A percentile compares a stretch with the other conserved stretches of the same genome.
These are phyloP conservation scores for Toxonevra muliebris DNA, from an alignment of 2,888 invertebrate genomes.

Conservation along the genomic window DNA sequence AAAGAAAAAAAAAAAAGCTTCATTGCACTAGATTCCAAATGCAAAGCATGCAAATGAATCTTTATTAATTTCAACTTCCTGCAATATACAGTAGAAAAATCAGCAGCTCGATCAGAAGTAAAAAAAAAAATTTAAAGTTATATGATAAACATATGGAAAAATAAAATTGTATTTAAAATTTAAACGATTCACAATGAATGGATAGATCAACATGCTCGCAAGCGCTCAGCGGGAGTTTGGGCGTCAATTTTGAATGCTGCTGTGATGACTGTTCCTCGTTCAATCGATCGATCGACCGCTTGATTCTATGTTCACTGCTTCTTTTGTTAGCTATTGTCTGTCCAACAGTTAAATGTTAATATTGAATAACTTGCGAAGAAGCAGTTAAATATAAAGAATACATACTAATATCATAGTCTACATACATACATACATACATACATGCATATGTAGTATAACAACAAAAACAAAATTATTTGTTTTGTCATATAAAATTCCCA, in stretches of 20 bases:
- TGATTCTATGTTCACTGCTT: conserved; percentile 14
- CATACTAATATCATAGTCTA: too few relatives aligned
- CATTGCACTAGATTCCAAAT: too few relatives aligned
- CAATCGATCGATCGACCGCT: neutral
- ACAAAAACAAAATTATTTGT: conserved; percentile 35
- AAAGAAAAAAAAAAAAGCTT: too few relatives aligned
- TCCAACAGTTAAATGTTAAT: conserved; percentile 21
- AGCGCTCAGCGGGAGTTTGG: conserved; percentile 25
- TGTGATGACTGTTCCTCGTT: conserved; percentile 22
- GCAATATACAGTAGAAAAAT: too few relatives aligned
- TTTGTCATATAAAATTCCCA: conserved; percentile 43
- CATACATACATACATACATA: too few relatives aligned
- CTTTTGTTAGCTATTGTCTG: neutral
- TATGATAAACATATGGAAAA: conserved; percentile 25
- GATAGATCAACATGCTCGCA: too few relatives aligned
- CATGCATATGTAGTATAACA: too few relatives aligned
- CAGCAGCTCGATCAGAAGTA: neutral
- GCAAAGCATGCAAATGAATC: too few relatives aligned
- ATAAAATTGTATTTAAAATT: conserved; percentile 24
- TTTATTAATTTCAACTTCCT: too few relatives aligned
- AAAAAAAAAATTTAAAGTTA: conserved; percentile 26
- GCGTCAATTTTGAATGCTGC: conserved; percentile 17
- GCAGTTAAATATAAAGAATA: neutral
- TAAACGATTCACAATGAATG: conserved; percentile 30
- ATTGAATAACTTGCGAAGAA: conserved; percentile 27